These are phyloP conservation scores for Xenopus borealis DNA, from an alignment of 2,113 vertebrate species.

Conservation along the genomic window DNA sequence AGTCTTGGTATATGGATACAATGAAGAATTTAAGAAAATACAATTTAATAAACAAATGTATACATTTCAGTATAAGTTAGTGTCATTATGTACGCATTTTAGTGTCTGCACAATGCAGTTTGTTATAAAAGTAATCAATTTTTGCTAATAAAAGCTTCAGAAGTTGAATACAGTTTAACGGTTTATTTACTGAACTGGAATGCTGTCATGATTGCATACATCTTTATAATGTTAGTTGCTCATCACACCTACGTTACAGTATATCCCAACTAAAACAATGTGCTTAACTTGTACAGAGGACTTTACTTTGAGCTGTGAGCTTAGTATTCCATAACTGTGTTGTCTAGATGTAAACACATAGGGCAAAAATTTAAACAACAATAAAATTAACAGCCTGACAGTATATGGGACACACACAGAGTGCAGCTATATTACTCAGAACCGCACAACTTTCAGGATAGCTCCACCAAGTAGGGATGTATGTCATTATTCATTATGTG, in stretches of 20 bases:
- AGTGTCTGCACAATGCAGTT: no score
- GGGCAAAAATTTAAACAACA: not conserved
- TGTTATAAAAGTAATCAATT: not conserved
- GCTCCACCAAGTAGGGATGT: no score
- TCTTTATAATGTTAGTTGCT: slow-evolving; percentile 3
- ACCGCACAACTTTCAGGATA: no score
- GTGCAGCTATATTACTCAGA: no score
- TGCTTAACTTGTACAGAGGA: not conserved
- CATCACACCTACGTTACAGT: not conserved
- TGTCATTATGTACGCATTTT: no score
- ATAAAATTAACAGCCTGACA: no score
- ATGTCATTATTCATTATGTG: no score
- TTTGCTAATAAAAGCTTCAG: slow-evolving; percentile 34
- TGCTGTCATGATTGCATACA: slow-evolving; percentile 21
- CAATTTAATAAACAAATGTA: no score
- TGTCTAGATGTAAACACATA: not conserved
- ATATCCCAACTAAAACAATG: not conserved
- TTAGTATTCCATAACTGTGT: not conserved
- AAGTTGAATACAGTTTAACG: slow-evolving; percentile 24
- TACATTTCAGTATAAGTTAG: no score
- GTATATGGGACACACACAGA: not conserved
- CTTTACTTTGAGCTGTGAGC: not conserved
- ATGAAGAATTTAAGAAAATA: no score
- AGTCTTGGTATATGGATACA: no score
- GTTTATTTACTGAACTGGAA: slow-evolving; percentile 12